Percentiles rank a stretch among this genome's conserved stretches.
Conservation (phyloP, 2,113 vertebrate species). For the Zootoca vivipara region DNA sequence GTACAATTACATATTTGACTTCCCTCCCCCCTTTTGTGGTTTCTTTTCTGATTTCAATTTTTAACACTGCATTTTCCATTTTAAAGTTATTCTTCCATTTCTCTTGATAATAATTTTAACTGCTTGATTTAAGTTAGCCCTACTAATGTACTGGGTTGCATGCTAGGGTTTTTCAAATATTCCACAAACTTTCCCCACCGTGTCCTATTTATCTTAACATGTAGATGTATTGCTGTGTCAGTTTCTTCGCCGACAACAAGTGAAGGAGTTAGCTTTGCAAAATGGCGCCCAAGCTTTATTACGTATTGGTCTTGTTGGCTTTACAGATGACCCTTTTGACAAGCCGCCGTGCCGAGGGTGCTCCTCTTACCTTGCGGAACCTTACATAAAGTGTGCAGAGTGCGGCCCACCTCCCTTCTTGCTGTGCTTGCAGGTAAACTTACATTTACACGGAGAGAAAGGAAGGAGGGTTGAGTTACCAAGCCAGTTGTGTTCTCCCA, state of each 20-base stretch:
- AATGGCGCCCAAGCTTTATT: not conserved
- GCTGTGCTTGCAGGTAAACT: slow-evolving; percentile 92
- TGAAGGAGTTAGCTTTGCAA: not conserved
- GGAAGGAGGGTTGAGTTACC: too few species aligned
- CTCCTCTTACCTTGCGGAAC: slow-evolving; percentile 92
- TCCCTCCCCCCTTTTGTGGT: too few species aligned
- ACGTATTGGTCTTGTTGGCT: not conserved
- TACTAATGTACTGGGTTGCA: too few species aligned
- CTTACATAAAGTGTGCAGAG: slow-evolving; percentile 97
- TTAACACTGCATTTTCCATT: too few species aligned
- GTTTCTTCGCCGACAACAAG: not conserved
- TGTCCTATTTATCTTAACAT: not conserved
- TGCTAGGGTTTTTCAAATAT: too few species aligned
- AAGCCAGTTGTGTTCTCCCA: not conserved
- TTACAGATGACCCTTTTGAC: slow-evolving; percentile 90
- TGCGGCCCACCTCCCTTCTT: slow-evolving; percentile 92
- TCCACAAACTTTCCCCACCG: too few species aligned
- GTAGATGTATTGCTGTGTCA: not conserved
- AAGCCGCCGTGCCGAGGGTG: slow-evolving; percentile 94
- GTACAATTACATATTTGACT: too few species aligned
- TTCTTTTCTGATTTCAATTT: too few species aligned
- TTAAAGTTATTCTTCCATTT: too few species aligned
- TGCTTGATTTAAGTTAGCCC: too few species aligned
- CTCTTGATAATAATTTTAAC: too few species aligned
- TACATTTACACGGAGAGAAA: not conserved